Base-by-base conservation (phyloP, 2,113 vertebrate species). In the Apteryx owenii region DNA sequence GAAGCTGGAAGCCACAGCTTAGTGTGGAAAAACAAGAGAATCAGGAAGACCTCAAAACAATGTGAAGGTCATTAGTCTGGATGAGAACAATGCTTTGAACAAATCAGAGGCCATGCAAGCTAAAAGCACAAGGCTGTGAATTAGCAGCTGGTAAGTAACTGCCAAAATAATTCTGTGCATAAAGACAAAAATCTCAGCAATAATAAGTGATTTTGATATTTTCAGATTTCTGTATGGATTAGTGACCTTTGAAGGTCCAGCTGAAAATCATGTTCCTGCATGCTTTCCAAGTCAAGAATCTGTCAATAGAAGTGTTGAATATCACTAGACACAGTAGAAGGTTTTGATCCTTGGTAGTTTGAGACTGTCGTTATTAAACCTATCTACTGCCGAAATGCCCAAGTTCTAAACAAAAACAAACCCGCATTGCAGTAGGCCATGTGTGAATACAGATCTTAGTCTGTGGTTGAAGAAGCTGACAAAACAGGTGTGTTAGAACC, bases 331-430 rank as follows among this genome's bases (percentile, higher is more conserved):
- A 20, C 17, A 7, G 7, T 1, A 25, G 13, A 44, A 79, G 50
- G 56, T 72, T 26, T 51, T 51, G 69, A 18, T 23, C 22, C 16
- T 36, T 17, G 9, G n/a, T 61, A 3, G 1, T 66, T 54, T 88
- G 22, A 77, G 12, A 33, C 15, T 68, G 29, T 18, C 8, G 3
- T 36, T 33, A 13, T 56, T 38, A 40, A 71, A 66, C 2, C 11
- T 0, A 0, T 22, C 8, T 38, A 1, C 6, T 46, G 22, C 68
- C 60, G n/a, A 88, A 46, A 19, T 2, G 3, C 21, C 33, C 36
- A 50, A 60, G 25, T 29, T 75, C 36, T 29, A 25, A 51, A 38
- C 3, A 28, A 44, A 65, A 56, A n/a, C 1, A 42, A 71, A 51
- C 4, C 3, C 3, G 54, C 4, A 1, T 8, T 64, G 28, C 14